Conservation (phyloP, 2,888 invertebrate genomes). For the Drosophila infuscata region DNA sequence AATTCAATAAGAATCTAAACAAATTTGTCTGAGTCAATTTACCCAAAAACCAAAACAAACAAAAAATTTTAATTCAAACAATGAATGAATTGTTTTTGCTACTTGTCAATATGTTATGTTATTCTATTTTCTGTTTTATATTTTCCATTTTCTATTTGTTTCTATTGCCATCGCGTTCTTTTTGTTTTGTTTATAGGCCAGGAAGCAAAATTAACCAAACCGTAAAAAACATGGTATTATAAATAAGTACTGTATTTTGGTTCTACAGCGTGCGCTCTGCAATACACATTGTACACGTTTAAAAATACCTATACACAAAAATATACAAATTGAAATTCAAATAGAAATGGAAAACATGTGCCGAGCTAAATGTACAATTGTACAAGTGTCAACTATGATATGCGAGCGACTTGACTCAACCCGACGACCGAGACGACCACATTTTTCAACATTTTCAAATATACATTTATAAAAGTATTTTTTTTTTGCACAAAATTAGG, state of each 20-base stretch:
- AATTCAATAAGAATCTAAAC: slow-evolving; percentile 27
- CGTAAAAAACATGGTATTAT: slow-evolving; percentile 71
- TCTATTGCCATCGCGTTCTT: slow-evolving; percentile 8
- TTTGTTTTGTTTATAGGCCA: slow-evolving; percentile 67
- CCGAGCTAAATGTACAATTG: slow-evolving; percentile 75
- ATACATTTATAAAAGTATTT: slow-evolving; percentile 14
- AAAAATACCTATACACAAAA: slow-evolving; percentile 42
- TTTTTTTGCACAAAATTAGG: slow-evolving; percentile 53
- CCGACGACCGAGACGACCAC: slow-evolving; percentile 67
- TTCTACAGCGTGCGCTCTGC: slow-evolving; percentile 27
- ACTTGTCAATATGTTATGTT: slow-evolving; percentile 70
- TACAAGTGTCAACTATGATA: slow-evolving; percentile 77
- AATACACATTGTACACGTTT: slow-evolving; percentile 31
- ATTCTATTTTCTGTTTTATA: slow-evolving; percentile 39
- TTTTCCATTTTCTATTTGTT: slow-evolving; percentile 28
- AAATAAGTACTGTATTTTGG: slow-evolving; percentile 57
- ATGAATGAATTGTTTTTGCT: slow-evolving; percentile 77
- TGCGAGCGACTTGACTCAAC: slow-evolving; percentile 72
- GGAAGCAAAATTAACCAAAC: slow-evolving; percentile 51
- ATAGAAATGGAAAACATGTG: slow-evolving; percentile 75
- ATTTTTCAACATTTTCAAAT: slow-evolving; percentile 42
- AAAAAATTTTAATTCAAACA: slow-evolving; percentile 50
- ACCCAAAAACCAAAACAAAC: slow-evolving; percentile 17
- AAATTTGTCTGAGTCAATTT: slow-evolving; percentile 16
- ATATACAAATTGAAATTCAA: slow-evolving; percentile 55